Evolutionary conservation across 1,140 invertebrate genomes (phyloP), one percentile per base, ranked within the genome.

Genomic region (Penaeus chinensis): DNA sequence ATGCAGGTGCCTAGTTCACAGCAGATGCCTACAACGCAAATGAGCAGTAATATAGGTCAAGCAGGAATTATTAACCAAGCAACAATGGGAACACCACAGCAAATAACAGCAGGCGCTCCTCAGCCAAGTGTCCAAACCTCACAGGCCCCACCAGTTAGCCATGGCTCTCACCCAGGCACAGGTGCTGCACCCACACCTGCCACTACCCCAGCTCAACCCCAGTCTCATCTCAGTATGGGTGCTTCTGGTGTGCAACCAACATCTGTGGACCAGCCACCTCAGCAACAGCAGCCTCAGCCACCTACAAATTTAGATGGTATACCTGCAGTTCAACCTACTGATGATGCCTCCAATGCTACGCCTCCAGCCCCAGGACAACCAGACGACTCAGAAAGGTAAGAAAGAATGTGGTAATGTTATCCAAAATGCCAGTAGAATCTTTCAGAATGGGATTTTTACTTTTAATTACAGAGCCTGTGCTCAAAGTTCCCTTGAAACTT

Each of bases 381-480:
- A 42, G 88, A 89, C 16, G 88, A 89, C n/a, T 37, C 74, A 60
- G 88, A 89, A 82, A 89, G 88, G 88, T 89, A 84, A 66, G 63
- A 79, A 63, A 22, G 20, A 20, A 61, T 18, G 2, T 37, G n/a
- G 18, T 42, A 20, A 47, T 24, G 5, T 32, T 32, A 71, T 74
- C 27, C 27, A 4, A 8, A 27, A 27, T n/a, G 27, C 16, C 18
- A 24, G 22, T 16, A n/a, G 16, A 3, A 10, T 11, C 66, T 24
- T 71, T 71, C 66, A 24, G 16, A 71, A 24, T 71, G n/a, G 66
- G n/a, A 24, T 24, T 10, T n/a, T 71, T 24, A 8, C 66, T 18
- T 47, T 7, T 71, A 71, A 32, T 24, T 32, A 13, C 10, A 71
- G 2, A 16, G 16, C 66, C 66, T 24, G 66, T 24, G 66, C 32